These are phyloP conservation scores for Pomatorhinus ruficollis DNA, from an alignment of 2,113 vertebrate genomes.

Conservation along the genomic window DNA sequence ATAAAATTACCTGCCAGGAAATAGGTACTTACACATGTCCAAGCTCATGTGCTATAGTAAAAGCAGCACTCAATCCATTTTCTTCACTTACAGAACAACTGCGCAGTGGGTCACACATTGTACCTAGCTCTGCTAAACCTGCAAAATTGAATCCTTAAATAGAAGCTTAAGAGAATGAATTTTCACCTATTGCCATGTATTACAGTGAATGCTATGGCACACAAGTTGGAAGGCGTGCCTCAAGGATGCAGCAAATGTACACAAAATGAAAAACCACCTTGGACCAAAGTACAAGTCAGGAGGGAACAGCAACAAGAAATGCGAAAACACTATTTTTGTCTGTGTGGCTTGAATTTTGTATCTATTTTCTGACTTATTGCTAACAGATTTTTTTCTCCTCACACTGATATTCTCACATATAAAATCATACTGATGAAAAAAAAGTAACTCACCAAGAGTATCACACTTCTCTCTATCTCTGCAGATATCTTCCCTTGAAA, in stretches of 20 bases:
- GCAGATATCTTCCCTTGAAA: conserved; percentile 95
- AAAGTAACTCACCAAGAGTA: conserved; percentile 88
- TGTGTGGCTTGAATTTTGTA: background rate
- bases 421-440: background rate
- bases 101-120: conserved; percentile 91
- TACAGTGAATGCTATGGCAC: background rate
- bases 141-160: conserved; percentile 54
- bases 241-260: background rate
- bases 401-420: background rate
- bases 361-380: background rate
- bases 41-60: conserved; percentile 95
- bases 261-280: background rate
- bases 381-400: background rate
- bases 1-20: background rate
- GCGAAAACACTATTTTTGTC: background rate
- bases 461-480: conserved; percentile 95
- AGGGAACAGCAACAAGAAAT: background rate
- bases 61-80: conserved; percentile 94
- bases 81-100: conserved; percentile 98
- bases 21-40: conserved; percentile 93
- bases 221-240: background rate
- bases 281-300: background rate
- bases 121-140: conserved; percentile 96
- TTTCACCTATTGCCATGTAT: background rate
- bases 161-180: conserved; percentile 4